Evolutionary conservation across 1,140 invertebrate genomes (phyloP).

Genomic region (Phortica variegata): DNA sequence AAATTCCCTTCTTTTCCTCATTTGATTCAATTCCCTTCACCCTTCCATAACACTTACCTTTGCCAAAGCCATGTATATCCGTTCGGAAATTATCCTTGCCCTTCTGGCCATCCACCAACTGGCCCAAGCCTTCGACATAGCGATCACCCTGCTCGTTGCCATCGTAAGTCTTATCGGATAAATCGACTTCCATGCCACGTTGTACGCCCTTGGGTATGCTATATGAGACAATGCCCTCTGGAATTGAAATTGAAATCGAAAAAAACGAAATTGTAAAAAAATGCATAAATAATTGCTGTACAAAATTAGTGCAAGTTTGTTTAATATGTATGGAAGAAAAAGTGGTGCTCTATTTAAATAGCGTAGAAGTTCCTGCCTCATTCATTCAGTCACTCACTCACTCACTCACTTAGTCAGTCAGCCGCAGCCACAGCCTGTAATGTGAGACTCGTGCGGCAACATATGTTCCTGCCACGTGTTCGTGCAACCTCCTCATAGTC

Average conservation of each 20-base stretch:
- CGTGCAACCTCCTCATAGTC: too few species aligned
- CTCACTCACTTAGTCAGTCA: conserved; percentile 4
- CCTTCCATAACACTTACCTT: conserved; percentile 61
- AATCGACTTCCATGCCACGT: conserved; percentile 79
- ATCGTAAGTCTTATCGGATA: conserved; percentile 91
- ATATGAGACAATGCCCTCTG: conserved; percentile 82
- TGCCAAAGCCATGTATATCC: conserved; percentile 68
- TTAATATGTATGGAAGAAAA: too few species aligned
- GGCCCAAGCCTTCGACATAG: conserved; percentile 83
- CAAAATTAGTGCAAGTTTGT: conserved; percentile 35
- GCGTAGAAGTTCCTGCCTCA: too few species aligned
- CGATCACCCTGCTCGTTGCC: conserved; percentile 75
- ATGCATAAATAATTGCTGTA: conserved; percentile 23
- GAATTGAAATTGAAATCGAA: conserved; percentile 37
- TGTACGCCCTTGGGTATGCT: conserved; percentile 77
- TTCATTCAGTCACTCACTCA: background rate
- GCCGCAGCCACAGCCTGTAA: conserved; percentile 9
- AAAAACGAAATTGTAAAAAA: conserved; percentile 16
- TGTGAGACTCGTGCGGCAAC: conserved; percentile 14
- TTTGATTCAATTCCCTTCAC: background rate
- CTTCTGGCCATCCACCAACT: conserved; percentile 84
- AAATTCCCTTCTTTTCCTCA: background rate
- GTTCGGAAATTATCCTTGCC: conserved; percentile 80
- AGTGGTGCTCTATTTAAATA: too few species aligned
- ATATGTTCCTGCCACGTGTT: conserved; percentile 13